Evolutionary conservation across 2,113 vertebrate genomes (phyloP).

Genomic region (Chaenogobius annularis): DNA sequence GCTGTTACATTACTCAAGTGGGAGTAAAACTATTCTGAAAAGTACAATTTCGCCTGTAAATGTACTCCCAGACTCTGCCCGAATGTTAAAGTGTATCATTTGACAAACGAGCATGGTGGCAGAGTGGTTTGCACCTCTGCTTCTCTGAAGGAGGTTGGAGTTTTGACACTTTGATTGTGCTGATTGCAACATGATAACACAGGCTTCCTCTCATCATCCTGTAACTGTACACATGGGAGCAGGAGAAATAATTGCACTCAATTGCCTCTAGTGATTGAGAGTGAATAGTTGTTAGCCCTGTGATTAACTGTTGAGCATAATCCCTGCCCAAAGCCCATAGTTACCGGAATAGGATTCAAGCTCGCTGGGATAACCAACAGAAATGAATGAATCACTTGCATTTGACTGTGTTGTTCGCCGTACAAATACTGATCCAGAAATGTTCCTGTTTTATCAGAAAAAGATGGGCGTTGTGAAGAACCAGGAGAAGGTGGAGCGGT

Average conservation of each 20-base stretch:
- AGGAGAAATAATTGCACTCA: neutral
- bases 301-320: neutral
- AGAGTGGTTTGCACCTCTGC: neutral
- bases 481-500: conserved; percentile 84
- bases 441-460: conserved; percentile 66
- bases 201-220: neutral
- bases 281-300: neutral
- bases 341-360: neutral
- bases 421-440: neutral
- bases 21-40: too few relatives aligned
- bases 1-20: too few relatives aligned
- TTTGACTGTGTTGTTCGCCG: neutral
- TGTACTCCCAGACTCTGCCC: too few relatives aligned
- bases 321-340: neutral
- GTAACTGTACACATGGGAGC: neutral
- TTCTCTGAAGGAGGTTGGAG: neutral
- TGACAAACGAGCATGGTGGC: neutral
- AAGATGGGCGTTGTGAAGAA: conserved; percentile 87
- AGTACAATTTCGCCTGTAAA: too few relatives aligned
- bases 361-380: too few relatives aligned
- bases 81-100: neutral
- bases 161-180: neutral
- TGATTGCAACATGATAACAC: neutral
- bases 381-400: too few relatives aligned
- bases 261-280: neutral